Base-by-base conservation (phyloP, 2,113 vertebrate species). In the Rhagologus leucostigma region DNA sequence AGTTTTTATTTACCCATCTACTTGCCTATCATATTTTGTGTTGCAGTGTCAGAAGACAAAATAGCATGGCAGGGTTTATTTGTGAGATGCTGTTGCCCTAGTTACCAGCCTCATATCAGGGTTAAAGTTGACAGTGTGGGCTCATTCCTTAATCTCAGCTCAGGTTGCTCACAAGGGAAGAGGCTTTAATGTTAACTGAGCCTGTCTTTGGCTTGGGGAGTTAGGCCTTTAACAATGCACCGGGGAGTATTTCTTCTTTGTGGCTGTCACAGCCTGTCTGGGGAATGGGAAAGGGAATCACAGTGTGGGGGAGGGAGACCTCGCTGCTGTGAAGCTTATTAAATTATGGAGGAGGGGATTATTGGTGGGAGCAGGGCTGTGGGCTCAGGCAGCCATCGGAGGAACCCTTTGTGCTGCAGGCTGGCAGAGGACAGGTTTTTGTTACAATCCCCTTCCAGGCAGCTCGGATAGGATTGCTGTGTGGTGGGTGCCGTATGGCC, bases 121-220 rank as follows among this genome's bases (percentile, higher is more conserved):
- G 94, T 94, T 95, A 91, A 93, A 94, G 93, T 94, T 96, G 96
- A 93, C 93, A 95, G 71, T 88, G 87, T 90, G 94, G 91, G 90
- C 87, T 94, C 94, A 47, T 80, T 96, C 87, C 94, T 96, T 96
- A 96, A 95, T 94, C 93, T 96, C 91, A 84, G 87, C 95, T 96
- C 94, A 95, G 90, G 87, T 94, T 96, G 91, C 96, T 94, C 87
- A 73, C 90, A 62, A 67, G 93, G 90, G 87, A 89, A 85, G 86
- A 87, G 84, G 92, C 93, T 96, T 94, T 96, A 83, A 93, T 96
- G 95, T 87, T 94, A 94, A 86, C 92, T 86, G 90, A 93, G 95
- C 82, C 93, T 88, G 90, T 77, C 90, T 95, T 77, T 90, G 93
- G 90, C 79, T 91, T 87, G 87, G 87, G 87, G 95, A 95, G 82